These are phyloP conservation scores for Myotis planiceps DNA, from an alignment of 2,797 vertebrate species.

Conservation along the genomic window DNA sequence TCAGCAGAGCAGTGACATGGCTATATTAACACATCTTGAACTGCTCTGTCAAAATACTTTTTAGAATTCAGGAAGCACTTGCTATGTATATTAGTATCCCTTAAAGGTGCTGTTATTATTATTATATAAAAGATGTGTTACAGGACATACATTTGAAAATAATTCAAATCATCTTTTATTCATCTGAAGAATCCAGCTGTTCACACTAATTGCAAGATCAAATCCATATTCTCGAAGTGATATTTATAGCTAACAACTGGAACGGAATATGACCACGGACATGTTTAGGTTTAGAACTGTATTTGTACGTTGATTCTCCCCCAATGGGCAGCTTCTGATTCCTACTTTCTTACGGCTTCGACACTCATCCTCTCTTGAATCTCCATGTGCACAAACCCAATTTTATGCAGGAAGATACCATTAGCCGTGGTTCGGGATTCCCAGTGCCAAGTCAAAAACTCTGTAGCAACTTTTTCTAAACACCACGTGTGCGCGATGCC, in stretches of 20 bases:
- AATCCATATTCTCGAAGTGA: conserved; percentile 20
- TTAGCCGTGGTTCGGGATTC: conserved; percentile 51
- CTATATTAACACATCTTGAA: background rate
- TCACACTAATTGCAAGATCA: conserved; percentile 32
- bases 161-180: conserved; percentile 22
- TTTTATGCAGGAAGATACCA: conserved; percentile 58
- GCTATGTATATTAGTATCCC: background rate
- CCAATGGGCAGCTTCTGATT: background rate
- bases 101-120: background rate
- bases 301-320: background rate
- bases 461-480: background rate
- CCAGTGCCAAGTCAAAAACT: conserved; percentile 55
- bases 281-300: background rate
- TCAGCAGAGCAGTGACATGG: background rate
- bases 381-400: conserved; percentile 44
- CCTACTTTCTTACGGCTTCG: background rate
- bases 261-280: background rate
- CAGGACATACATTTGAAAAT: conserved; percentile 5
- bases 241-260: conserved; percentile 57
- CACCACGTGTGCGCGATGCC: conserved; percentile 57
- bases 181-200: conserved; percentile 9
- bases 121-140: background rate
- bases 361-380: conserved; percentile 25
- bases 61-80: background rate
- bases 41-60: background rate